Percentiles rank a stretch among this genome's conserved stretches.
These are phyloP conservation scores for Meandrina meandrites DNA, from an alignment of 92 coral and sea anemone genomes.

Conservation along the genomic window DNA sequence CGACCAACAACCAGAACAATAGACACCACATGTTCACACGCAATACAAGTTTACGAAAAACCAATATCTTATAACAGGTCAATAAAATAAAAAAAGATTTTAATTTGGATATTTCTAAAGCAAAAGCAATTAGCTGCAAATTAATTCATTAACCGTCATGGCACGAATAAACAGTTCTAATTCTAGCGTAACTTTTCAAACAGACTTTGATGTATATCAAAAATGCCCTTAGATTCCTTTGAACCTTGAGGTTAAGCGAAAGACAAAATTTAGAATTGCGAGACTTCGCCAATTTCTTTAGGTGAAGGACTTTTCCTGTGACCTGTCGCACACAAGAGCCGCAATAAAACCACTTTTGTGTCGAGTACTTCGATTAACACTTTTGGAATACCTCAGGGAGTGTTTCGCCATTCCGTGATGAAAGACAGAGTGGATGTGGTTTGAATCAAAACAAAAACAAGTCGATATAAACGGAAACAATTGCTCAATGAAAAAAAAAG, in stretches of 20 bases:
- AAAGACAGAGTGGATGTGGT: neutral
- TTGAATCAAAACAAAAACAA: slow-evolving; percentile 13
- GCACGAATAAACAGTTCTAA: neutral
- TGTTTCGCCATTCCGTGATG: neutral
- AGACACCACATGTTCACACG: neutral
- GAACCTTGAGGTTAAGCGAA: neutral
- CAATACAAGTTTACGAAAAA: neutral
- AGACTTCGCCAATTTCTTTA: neutral
- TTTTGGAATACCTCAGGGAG: slow-evolving; percentile 21
- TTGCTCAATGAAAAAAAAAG: neutral
- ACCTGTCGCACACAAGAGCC: neutral
- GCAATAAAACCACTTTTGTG: slow-evolving; percentile 19
- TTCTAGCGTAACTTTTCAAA: neutral
- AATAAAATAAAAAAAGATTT: neutral
- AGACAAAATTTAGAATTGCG: neutral
- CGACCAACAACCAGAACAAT: neutral
- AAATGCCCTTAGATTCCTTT: neutral
- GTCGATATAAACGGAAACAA: neutral
- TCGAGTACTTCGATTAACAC: slow-evolving; percentile 29
- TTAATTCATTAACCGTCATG: neutral
- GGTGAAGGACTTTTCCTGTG: neutral
- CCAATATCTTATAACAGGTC: slow-evolving; percentile 1
- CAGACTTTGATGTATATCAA: neutral
- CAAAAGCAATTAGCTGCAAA: slow-evolving; percentile 4
- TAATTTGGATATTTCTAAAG: neutral